These are phyloP conservation scores for Eristalinus aeneus DNA, from an alignment of 2,888 invertebrate species.

Conservation along the genomic window DNA sequence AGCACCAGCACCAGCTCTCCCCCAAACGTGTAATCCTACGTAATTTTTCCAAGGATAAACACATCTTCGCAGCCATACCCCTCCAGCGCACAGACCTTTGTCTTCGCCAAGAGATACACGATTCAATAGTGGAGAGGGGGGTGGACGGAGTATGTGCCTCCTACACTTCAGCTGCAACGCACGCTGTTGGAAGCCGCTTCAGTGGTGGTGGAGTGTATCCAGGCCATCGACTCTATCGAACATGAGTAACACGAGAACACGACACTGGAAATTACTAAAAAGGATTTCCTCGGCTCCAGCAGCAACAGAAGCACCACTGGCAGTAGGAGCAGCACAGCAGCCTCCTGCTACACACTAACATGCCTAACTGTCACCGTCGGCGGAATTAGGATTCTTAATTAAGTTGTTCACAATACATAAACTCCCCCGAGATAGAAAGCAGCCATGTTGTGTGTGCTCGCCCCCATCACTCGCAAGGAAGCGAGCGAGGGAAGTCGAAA, in stretches of 20 bases:
- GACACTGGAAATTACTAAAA: conserved; percentile 61
- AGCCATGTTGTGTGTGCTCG: conserved; percentile 47
- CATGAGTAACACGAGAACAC: conserved; percentile 63
- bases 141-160: not conserved
- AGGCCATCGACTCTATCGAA: conserved; percentile 58
- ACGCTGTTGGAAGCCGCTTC: conserved; percentile 22
- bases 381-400: conserved; percentile 72
- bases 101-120: conserved; percentile 23
- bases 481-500: conserved; percentile 23
- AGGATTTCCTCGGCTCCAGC: conserved; percentile 33
- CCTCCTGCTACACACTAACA: conserved; percentile 39
- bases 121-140: not conserved
- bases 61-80: conserved; percentile 14
- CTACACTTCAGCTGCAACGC: conserved; percentile 5
- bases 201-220: conserved; percentile 49
- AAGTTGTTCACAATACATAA: conserved; percentile 72
- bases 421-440: conserved; percentile 65
- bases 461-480: conserved; percentile 19
- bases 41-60: conserved; percentile 45
- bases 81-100: not conserved
- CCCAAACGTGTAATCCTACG: conserved; percentile 8
- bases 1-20: conserved; percentile 8
- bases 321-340: not conserved
- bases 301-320: not conserved
- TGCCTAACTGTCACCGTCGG: conserved; percentile 72